A percentile compares a stretch with the other conserved stretches of the same genome.
Conservation (phyloP, 2,888 invertebrate species). For the Aethes cnicana region DNA sequence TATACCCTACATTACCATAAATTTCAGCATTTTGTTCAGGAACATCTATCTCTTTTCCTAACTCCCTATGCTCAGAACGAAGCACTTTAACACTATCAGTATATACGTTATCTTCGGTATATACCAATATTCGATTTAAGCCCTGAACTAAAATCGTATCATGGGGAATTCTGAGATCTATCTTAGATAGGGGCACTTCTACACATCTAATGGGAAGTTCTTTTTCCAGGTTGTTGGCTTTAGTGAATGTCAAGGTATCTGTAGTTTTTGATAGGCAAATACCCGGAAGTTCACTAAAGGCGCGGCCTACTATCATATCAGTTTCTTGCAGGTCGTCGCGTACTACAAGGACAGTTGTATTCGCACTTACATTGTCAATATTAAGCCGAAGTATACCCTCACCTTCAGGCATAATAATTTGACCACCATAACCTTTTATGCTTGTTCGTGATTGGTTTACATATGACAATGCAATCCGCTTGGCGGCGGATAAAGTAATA, state of each 20-base stretch:
- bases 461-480: not conserved
- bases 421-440: constrained; percentile 20
- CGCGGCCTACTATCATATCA: constrained; percentile 7
- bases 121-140: not conserved
- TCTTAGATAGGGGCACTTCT: not conserved
- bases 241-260: not conserved
- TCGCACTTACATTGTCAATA: constrained; percentile 12
- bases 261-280: not conserved
- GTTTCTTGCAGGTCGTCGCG: constrained; percentile 1
- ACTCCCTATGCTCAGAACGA: not conserved
- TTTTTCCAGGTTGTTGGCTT: not conserved
- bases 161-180: not conserved
- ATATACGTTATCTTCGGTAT: not conserved
- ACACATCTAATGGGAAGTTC: not conserved
- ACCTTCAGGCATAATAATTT: constrained; percentile 19
- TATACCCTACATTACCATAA: not conserved
- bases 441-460: constrained; percentile 9
- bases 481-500: constrained; percentile 13
- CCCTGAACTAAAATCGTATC: not conserved
- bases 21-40: not conserved
- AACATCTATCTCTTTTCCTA: not conserved
- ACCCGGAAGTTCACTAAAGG: constrained; percentile 4
- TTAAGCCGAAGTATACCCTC: not conserved
- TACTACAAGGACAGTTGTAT: constrained; percentile 1
- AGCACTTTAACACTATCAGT: not conserved